phyloP scores from a whole-genome alignment of 2,113 vertebrate species.

The Marmota flaviventris region DNA sequence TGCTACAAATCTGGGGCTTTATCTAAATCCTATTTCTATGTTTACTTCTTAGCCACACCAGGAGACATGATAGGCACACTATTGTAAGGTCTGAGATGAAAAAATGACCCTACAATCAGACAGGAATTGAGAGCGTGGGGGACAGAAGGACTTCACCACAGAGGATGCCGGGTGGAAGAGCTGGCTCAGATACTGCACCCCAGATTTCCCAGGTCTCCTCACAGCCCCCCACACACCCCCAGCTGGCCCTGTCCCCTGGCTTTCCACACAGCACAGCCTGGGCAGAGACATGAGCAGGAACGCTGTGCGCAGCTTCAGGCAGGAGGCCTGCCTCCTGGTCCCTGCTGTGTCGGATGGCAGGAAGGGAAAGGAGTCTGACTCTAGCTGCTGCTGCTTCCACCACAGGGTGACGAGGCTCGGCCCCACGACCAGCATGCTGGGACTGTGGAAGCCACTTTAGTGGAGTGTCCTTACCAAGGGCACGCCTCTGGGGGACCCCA shows the following conservation, averaged over 20 bases:
- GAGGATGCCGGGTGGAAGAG: rapidly evolving
- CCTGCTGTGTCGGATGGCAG: rapidly evolving
- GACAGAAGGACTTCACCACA: background rate
- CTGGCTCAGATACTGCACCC: background rate
- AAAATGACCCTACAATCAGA: background rate
- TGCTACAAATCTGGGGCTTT: background rate
- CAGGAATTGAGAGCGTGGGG: background rate
- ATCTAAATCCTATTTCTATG: background rate
- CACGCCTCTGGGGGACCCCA: conserved; percentile 45
- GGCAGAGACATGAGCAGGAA: too few species aligned
- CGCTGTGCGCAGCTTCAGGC: background rate
- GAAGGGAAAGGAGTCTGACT: background rate
- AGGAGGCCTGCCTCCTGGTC: background rate
- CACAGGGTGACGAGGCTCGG: background rate
- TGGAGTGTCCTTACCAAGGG: background rate
- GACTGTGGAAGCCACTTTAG: background rate
- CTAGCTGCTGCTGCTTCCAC: background rate
- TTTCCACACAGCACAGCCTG: background rate
- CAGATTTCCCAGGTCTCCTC: too few species aligned
- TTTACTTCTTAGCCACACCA: background rate
- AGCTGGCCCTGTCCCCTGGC: too few species aligned
- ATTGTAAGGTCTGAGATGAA: background rate
- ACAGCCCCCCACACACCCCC: background rate
- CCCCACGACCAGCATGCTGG: background rate
- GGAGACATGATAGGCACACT: background rate